phyloP scores from a whole-genome alignment of 2,113 vertebrate genomes.

The Connochaetes taurinus region DNA sequence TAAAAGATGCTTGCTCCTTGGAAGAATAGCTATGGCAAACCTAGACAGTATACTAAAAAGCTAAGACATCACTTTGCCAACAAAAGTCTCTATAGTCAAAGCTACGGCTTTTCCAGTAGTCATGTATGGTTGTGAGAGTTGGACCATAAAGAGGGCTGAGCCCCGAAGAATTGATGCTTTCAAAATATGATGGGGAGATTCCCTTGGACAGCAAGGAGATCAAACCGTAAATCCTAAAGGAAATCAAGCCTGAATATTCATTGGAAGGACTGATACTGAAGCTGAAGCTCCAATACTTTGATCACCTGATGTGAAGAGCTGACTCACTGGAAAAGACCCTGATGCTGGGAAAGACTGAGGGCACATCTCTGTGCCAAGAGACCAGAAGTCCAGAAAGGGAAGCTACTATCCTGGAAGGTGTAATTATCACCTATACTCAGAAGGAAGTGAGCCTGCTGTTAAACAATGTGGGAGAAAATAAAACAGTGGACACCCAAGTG shows the following conservation, averaged over 20 bases:
- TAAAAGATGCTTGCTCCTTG: neutral
- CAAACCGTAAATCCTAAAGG: neutral
- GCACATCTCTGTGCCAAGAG: neutral
- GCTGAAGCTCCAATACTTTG: neutral
- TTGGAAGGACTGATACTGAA: neutral
- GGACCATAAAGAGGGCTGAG: neutral
- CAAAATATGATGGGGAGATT: neutral
- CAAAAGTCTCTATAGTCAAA: neutral
- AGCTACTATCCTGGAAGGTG: neutral
- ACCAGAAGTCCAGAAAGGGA: neutral
- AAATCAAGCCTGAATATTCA: neutral
- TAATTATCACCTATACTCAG: neutral
- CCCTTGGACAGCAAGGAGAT: neutral
- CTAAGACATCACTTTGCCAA: neutral
- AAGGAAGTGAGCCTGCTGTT: neutral
- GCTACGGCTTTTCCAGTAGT: neutral
- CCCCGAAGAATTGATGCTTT: neutral
- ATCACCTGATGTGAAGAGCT: neutral
- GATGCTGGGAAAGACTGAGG: neutral
- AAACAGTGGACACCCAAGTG: neutral
- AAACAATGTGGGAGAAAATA: neutral
- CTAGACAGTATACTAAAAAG: neutral
- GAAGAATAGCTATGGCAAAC: neutral
- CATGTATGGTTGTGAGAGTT: neutral
- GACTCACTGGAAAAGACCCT: neutral